Percentiles rank a stretch among this genome's conserved stretches.
Evolutionary conservation across 1,140 invertebrate genomes (phyloP).

Genomic region (Cyphomyrmex costatus): DNA sequence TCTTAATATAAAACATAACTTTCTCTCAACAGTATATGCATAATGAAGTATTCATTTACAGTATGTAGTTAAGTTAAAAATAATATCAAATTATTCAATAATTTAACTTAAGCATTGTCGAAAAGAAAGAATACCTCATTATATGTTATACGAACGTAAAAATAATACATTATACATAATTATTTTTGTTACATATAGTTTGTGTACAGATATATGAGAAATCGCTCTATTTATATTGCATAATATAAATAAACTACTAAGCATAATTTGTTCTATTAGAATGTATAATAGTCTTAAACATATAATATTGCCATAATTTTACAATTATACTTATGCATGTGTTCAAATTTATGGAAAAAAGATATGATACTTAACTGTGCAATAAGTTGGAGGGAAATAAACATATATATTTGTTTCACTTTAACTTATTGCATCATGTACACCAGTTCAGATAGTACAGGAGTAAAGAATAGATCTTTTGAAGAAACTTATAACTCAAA

Average conservation of each 20-base stretch:
- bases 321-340: slow-evolving; percentile 18
- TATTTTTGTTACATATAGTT: slow-evolving; percentile 47
- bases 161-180: slow-evolving; percentile 36
- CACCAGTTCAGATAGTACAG: no score
- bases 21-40: not conserved
- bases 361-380: no score
- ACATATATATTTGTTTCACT: no score
- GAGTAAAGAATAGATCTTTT: no score
- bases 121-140: slow-evolving; percentile 21
- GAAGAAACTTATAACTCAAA: not conserved
- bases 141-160: slow-evolving; percentile 18
- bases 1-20: slow-evolving; percentile 26
- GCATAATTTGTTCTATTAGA: slow-evolving; percentile 33
- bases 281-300: slow-evolving; percentile 38
- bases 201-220: slow-evolving; percentile 26
- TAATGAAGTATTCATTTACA: slow-evolving; percentile 32
- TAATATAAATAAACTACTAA: slow-evolving; percentile 50
- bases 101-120: slow-evolving; percentile 30
- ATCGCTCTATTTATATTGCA: slow-evolving; percentile 10
- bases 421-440: no score
- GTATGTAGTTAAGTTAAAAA: slow-evolving; percentile 23
- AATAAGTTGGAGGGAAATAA: no score
- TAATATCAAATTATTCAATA: slow-evolving; percentile 1
- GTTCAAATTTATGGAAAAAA: slow-evolving; percentile 2
- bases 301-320: slow-evolving; percentile 27